These are phyloP conservation scores for Dissostichus mawsoni DNA, from an alignment of 2,113 vertebrate genomes.

Conservation along the genomic window DNA sequence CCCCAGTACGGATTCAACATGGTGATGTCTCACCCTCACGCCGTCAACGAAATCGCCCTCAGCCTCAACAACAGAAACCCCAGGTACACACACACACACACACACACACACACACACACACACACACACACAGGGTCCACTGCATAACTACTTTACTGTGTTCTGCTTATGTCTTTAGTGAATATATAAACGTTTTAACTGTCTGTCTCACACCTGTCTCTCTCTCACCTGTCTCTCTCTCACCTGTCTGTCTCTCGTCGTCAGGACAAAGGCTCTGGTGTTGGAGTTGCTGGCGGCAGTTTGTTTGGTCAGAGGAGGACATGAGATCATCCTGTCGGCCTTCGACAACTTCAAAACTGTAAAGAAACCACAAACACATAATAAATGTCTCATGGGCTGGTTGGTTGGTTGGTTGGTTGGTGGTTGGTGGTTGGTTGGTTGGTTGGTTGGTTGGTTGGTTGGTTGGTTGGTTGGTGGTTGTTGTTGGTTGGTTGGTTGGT, in stretches of 20 bases:
- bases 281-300: constrained; percentile 94
- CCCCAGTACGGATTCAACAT: constrained; percentile 97
- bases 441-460: neutral
- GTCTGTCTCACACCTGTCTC: neutral
- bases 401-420: neutral
- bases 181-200: no score
- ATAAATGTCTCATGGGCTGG: neutral
- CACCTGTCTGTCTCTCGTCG: neutral
- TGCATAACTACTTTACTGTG: no score
- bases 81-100: constrained; percentile 82
- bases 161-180: no score
- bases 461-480: neutral
- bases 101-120: neutral
- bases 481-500: neutral
- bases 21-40: constrained; percentile 98
- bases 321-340: constrained; percentile 96
- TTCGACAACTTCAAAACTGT: constrained; percentile 99
- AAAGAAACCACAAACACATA: constrained; percentile 4
- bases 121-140: no score
- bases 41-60: constrained; percentile 96
- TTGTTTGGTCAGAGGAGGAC: constrained; percentile 96
- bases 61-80: constrained; percentile 98
- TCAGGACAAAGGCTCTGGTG: constrained; percentile 96
- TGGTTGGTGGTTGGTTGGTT: neutral
- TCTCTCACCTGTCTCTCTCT: neutral